These are phyloP conservation scores for Tetraodon nigroviridis DNA, from an alignment of 2,113 vertebrate genomes.

Conservation along the genomic window DNA sequence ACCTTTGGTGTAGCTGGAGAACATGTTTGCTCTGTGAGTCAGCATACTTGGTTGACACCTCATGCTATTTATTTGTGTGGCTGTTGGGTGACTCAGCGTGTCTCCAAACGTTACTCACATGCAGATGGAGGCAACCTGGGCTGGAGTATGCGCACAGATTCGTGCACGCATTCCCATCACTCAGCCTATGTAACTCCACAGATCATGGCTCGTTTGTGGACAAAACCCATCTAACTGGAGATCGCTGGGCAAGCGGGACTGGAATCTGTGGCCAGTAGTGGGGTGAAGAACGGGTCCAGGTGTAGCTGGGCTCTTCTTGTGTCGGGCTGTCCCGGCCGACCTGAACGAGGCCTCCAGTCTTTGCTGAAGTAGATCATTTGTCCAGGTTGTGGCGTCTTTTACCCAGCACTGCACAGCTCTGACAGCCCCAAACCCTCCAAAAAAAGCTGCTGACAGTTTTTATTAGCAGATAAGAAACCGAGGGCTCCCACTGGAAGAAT, in stretches of 20 bases:
- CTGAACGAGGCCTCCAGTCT: too few species aligned
- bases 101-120: conserved; percentile 38
- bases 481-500: neutral
- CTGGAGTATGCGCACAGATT: conserved; percentile 7
- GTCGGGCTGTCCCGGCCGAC: too few species aligned
- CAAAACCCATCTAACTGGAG: too few species aligned
- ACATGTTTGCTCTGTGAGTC: conserved; percentile 54
- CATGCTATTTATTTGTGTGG: conserved; percentile 59
- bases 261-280: too few species aligned
- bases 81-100: conserved; percentile 51
- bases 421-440: conserved; percentile 4
- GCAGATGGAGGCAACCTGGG: conserved; percentile 57
- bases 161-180: too few species aligned
- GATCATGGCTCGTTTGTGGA: too few species aligned
- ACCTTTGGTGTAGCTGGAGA: conserved; percentile 36
- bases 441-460: neutral
- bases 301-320: too few species aligned
- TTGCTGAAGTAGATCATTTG: too few species aligned
- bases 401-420: conserved; percentile 9
- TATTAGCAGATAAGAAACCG: neutral
- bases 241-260: too few species aligned
- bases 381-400: neutral
- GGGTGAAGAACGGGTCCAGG: too few species aligned
- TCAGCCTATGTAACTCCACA: too few species aligned
- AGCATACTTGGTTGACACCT: conserved; percentile 56